Base-by-base conservation (phyloP, 92 coral and sea anemone genomes). In the Galaxea fascicularis region DNA sequence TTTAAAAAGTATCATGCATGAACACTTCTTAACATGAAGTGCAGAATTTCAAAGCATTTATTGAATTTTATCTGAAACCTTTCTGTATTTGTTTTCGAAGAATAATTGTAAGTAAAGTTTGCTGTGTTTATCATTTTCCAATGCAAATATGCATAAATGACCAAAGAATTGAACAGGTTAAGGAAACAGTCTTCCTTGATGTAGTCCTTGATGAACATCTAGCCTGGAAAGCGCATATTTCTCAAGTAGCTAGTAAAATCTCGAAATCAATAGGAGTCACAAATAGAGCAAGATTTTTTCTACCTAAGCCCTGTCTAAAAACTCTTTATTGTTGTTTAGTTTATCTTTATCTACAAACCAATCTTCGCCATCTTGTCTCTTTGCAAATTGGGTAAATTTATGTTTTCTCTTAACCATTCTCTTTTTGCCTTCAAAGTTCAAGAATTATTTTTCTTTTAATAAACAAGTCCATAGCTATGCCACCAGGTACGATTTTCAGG, bases 201-300 rank as follows among this genome's bases (percentile, higher is more conserved):
- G 80, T 76, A 24, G 41, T 76, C 49, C 58, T 73, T 39, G 63
- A 73, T 21, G 78, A 73, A 73, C 59, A 46, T 73, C 62, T 73
- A n/a, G 4, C 78, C n/a, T 73, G 78, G 78, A 73, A 73, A 11
- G 60, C 78, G 18, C 78, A 73, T 60, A 73, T 49, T 58, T 57
- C 68, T 44, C 54, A 57, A 12, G 82, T 76, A 35, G 70, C 58
- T 24, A 4, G 70, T 16, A 76, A 56, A 76, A 76, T 76, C 27
- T 76, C 82, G 35, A 76, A 76, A 76, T 76, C 70, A 20, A 76
- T 59, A 57, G 82, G 70, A 57, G 27, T 76, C 20, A 57, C 57
- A n/a, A 12, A 29, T 76, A 76, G 27, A 76, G n/a, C 49, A 57
- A 39, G 82, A 11, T 54, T 76, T 76, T n/a, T n/a, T n/a, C n/a